Evolutionary conservation across 2,888 invertebrate genomes (phyloP).

Genomic region (Prenolepis imparis): DNA sequence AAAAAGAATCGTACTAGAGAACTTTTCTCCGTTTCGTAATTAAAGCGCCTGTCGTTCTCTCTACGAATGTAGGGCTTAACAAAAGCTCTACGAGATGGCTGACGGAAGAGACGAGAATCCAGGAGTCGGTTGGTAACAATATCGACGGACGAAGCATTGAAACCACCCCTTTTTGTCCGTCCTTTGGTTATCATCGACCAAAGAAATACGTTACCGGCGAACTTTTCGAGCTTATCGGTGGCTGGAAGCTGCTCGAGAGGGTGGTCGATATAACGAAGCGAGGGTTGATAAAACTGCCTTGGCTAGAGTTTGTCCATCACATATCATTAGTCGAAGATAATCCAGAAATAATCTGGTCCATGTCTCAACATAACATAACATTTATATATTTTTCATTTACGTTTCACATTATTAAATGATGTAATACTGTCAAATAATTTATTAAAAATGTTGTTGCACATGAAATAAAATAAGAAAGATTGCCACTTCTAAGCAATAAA

Average conservation of each 20-base stretch:
- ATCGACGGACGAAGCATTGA: conserved; percentile 11
- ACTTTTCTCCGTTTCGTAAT: conserved; percentile 23
- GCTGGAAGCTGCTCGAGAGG: conserved; percentile 10
- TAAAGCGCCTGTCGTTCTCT: conserved; percentile 14
- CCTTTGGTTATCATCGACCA: conserved; percentile 30
- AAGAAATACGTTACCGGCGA: conserved; percentile 23
- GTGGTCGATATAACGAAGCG: background rate
- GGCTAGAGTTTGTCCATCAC: background rate
- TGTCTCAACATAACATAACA: background rate
- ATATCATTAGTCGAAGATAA: conserved; percentile 19
- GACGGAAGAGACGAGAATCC: background rate
- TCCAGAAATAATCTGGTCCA: background rate
- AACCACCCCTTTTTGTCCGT: conserved; percentile 20
- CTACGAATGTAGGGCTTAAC: background rate
- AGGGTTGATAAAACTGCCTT: conserved; percentile 14
- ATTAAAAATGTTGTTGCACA: background rate
- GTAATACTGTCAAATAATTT: background rate
- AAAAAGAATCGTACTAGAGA: background rate
- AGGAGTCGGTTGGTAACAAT: conserved; percentile 26
- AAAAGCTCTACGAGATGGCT: background rate
- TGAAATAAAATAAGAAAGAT: background rate
- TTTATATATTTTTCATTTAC: background rate
- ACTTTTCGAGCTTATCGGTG: conserved; percentile 28
- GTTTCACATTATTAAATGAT: background rate
- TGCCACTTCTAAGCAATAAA: background rate